These are phyloP conservation scores for Podargus strigoides DNA, from an alignment of 2,797 vertebrate genomes.

Conservation along the genomic window DNA sequence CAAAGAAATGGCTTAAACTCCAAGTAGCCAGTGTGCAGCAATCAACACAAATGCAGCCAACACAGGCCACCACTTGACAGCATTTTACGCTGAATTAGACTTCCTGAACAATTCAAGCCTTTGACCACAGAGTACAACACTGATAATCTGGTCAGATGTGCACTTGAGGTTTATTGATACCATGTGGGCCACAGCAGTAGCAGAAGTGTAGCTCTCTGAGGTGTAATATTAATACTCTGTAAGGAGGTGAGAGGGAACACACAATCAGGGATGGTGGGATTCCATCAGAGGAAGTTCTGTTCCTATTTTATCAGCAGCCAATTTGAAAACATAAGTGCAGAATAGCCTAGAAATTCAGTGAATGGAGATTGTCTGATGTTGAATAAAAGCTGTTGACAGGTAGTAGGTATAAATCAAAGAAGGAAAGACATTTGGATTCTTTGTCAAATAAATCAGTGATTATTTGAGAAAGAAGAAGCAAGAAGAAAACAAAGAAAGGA, in stretches of 20 bases:
- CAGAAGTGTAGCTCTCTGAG: not conserved
- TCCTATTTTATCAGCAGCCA: not conserved
- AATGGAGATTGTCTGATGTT: not conserved
- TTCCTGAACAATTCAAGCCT: not conserved
- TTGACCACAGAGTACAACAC: not conserved
- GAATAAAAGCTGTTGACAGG: not conserved
- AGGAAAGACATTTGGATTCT: not conserved
- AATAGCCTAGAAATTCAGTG: not conserved
- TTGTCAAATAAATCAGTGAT: not conserved
- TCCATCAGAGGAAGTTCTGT: not conserved
- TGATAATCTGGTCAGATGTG: not conserved
- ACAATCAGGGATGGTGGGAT: not conserved
- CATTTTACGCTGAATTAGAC: not conserved
- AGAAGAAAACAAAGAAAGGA: not conserved
- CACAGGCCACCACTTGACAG: not conserved
- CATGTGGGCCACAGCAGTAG: not conserved
- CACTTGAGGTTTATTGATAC: not conserved
- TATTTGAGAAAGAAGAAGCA: not conserved
- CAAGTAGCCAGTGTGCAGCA: not conserved
- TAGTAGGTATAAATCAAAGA: not conserved
- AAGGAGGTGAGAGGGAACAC: not conserved
- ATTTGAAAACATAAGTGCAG: not conserved
- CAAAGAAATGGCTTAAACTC: not conserved
- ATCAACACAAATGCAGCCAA: not conserved
- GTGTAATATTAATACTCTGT: not conserved